These are phyloP conservation scores for Esperia sulphurella DNA, from an alignment of 2,888 invertebrate species.

Conservation along the genomic window DNA sequence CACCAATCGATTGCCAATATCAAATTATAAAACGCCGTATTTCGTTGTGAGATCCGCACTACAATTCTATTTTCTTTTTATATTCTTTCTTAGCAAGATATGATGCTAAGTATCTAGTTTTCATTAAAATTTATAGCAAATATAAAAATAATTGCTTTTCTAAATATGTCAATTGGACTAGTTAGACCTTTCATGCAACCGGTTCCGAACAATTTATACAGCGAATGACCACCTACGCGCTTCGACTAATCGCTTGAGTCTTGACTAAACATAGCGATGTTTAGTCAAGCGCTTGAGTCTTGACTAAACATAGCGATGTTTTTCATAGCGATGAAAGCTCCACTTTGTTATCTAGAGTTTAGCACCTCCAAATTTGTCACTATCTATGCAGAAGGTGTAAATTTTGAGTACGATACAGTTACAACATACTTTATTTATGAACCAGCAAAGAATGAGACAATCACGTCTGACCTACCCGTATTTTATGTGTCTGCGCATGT, in stretches of 20 bases:
- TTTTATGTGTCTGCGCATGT: slow-evolving; percentile 6
- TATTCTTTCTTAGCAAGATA: not conserved
- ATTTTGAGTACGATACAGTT: slow-evolving; percentile 22
- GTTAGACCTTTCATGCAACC: not conserved
- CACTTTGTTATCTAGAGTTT: slow-evolving; percentile 39
- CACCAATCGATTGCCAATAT: slow-evolving; percentile 55
- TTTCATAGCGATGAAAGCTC: slow-evolving; percentile 31
- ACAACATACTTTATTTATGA: slow-evolving; percentile 19
- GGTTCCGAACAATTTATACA: slow-evolving; percentile 33
- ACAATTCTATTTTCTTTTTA: slow-evolving; percentile 23
- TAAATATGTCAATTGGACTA: not conserved
- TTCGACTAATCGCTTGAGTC: not conserved
- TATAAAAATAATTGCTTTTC: not conserved
- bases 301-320: not conserved
- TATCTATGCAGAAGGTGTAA: slow-evolving; percentile 27
- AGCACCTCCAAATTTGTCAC: slow-evolving; percentile 31
- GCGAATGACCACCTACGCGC: not conserved
- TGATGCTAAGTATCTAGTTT: too few relatives aligned
- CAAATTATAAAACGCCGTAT: slow-evolving; percentile 37
- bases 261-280: not conserved
- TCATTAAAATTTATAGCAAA: too few relatives aligned
- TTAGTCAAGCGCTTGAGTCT: too few relatives aligned
- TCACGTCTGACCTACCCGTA: slow-evolving; percentile 25
- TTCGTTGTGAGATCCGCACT: slow-evolving; percentile 30
- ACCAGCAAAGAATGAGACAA: slow-evolving; percentile 16